A percentile compares a stretch with the other conserved stretches of the same genome.
Conservation (phyloP, 2,113 vertebrate genomes). For the Poeciliopsis occidentalis region DNA sequence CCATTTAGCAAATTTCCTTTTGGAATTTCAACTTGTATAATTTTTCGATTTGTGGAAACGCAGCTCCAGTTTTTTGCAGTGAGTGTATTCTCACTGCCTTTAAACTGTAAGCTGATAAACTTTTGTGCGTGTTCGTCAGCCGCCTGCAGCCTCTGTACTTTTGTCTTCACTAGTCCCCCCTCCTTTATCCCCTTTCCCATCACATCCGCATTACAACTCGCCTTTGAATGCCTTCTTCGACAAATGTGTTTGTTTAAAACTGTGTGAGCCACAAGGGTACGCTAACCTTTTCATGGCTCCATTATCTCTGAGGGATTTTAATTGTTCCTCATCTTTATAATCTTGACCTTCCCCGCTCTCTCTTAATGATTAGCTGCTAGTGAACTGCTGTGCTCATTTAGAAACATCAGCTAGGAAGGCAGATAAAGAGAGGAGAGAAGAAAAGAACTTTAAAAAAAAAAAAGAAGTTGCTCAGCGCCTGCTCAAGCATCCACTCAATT, state of each 20-base stretch:
- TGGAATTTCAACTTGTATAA: too few species aligned
- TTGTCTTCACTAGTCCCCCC: neutral
- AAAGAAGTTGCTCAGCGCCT: constrained; percentile 7
- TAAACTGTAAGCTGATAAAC: neutral
- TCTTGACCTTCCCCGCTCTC: constrained; percentile 68
- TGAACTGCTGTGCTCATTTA: constrained; percentile 53
- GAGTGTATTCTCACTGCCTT: neutral
- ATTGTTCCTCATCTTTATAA: constrained; percentile 65
- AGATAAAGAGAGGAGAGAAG: constrained; percentile 7
- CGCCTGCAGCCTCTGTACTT: neutral
- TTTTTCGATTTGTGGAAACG: too few species aligned
- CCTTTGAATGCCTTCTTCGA: constrained; percentile 10
- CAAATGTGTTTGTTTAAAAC: neutral
- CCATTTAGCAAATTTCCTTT: too few species aligned
- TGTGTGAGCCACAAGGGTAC: constrained; percentile 9
- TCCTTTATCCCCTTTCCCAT: neutral
- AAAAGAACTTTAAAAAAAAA: neutral
- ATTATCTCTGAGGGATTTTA: constrained; percentile 60
- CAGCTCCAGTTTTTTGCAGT: too few species aligned
- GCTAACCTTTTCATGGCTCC: constrained; percentile 60
- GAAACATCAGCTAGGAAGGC: constrained; percentile 37
- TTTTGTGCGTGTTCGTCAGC: neutral
- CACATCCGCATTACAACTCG: neutral
- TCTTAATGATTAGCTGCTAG: constrained; percentile 69
- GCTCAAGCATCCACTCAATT: constrained; percentile 43